Evolutionary conservation across 1,140 invertebrate genomes (phyloP).

Genomic region (Wiebesia pumilae): DNA sequence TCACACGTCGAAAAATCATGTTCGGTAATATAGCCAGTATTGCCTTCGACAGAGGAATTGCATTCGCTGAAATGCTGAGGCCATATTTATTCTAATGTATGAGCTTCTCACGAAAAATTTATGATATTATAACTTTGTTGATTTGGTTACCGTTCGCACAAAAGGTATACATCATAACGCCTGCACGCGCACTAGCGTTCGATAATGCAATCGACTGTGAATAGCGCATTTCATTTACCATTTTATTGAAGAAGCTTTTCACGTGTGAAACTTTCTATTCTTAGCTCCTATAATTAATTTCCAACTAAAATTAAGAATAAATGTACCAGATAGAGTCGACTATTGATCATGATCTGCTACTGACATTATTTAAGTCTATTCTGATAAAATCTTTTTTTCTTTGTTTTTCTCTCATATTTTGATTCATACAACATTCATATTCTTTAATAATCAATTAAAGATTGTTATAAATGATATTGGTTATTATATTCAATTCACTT

Average conservation of each 20-base stretch:
- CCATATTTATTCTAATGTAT: slow-evolving; percentile 19
- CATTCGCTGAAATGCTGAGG: background rate
- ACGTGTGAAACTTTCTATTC: background rate
- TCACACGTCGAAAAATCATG: background rate
- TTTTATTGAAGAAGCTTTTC: slow-evolving; percentile 4
- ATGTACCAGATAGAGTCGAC: background rate
- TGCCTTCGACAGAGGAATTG: slow-evolving; percentile 7
- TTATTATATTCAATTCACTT: background rate
- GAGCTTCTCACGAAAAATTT: slow-evolving; percentile 32
- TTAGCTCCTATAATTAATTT: slow-evolving; percentile 2
- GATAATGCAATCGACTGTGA: slow-evolving; percentile 37
- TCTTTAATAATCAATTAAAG: background rate
- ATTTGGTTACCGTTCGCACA: background rate
- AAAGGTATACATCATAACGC: slow-evolving; percentile 19
- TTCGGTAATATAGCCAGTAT: background rate
- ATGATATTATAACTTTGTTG: slow-evolving; percentile 39
- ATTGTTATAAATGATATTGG: background rate
- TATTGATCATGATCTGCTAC: background rate
- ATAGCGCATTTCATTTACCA: slow-evolving; percentile 27
- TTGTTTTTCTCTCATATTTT: background rate
- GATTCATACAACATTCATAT: background rate
- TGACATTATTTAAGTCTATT: background rate
- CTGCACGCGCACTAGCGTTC: background rate
- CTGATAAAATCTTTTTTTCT: background rate
- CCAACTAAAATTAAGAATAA: slow-evolving; percentile 4